Percentiles rank a stretch among this genome's conserved stretches.
Conservation (phyloP, 2,888 invertebrate species). For the Scrobipalpa costella region DNA sequence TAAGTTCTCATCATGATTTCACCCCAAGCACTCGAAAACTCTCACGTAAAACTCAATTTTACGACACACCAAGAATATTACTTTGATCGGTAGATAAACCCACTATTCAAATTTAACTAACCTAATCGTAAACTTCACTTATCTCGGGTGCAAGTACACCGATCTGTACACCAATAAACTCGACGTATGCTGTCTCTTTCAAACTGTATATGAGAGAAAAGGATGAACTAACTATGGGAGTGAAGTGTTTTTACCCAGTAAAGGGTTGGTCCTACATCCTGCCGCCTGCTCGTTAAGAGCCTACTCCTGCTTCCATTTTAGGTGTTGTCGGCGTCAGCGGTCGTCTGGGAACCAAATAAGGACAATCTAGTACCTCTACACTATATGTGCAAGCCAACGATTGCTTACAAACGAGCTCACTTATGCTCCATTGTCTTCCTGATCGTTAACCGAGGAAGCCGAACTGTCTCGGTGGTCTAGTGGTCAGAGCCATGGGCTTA, state of each 20-base stretch:
- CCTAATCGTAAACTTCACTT: slow-evolving; percentile 30
- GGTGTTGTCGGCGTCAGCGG: slow-evolving; percentile 53
- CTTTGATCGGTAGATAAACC: slow-evolving; percentile 28
- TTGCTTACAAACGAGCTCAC: slow-evolving; percentile 20
- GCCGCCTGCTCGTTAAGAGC: slow-evolving; percentile 59
- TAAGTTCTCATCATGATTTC: not conserved
- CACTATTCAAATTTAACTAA: slow-evolving; percentile 29
- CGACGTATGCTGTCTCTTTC: slow-evolving; percentile 16
- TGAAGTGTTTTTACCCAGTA: slow-evolving; percentile 36
- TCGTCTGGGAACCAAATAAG: slow-evolving; percentile 49
- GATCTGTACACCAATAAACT: slow-evolving; percentile 26
- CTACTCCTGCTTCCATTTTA: slow-evolving; percentile 56
- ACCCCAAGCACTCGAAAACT: slow-evolving; percentile 13
- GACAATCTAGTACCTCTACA: slow-evolving; percentile 45
- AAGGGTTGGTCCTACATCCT: slow-evolving; percentile 46
- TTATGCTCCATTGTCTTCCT: slow-evolving; percentile 21
- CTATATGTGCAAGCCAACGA: slow-evolving; percentile 28
- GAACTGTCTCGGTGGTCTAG: too few species aligned
- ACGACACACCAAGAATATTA: slow-evolving; percentile 22
- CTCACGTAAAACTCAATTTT: slow-evolving; percentile 27
- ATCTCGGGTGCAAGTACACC: slow-evolving; percentile 24
- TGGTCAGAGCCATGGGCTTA: too few species aligned
- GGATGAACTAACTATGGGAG: slow-evolving; percentile 28
- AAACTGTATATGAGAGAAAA: slow-evolving; percentile 29
- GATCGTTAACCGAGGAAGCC: slow-evolving; percentile 5